Evolutionary conservation across 2,113 vertebrate genomes (phyloP).

Genomic region (Platichthys stellatus): DNA sequence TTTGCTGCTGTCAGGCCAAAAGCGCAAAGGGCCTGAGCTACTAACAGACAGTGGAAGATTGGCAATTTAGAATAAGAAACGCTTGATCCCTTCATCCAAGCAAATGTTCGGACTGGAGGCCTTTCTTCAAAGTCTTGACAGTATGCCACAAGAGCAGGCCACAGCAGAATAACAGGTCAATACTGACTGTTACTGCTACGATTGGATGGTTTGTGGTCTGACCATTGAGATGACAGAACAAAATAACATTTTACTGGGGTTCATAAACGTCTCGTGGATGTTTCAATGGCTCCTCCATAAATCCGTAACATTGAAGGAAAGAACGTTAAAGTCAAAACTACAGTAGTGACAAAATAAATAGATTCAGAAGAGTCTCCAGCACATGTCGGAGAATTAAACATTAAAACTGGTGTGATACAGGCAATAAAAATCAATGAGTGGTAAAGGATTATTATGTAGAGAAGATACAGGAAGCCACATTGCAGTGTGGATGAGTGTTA

Average conservation of each 20-base stretch:
- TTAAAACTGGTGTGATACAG: conserved; percentile 23
- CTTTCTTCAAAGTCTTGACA: conserved; percentile 71
- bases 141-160: conserved; percentile 67
- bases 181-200: conserved; percentile 74
- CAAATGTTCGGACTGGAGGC: conserved; percentile 62
- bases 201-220: conserved; percentile 80
- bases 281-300: conserved; percentile 74
- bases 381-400: conserved; percentile 31
- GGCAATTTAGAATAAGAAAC: neutral
- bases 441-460: conserved; percentile 40
- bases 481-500: neutral
- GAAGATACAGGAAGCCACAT: neutral
- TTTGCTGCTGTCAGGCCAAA: conserved; percentile 57
- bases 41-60: conserved; percentile 72
- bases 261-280: conserved; percentile 79
- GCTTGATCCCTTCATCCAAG: conserved; percentile 48
- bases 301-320: conserved; percentile 67
- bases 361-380: conserved; percentile 30
- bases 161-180: conserved; percentile 79
- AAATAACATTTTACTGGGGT: conserved; percentile 81
- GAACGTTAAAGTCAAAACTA: conserved; percentile 63
- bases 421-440: conserved; percentile 41
- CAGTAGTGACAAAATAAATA: conserved; percentile 58
- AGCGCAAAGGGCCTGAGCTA: conserved; percentile 84
- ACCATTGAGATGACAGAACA: conserved; percentile 74